These are phyloP conservation scores for Oncorhynchus clarkii DNA, from an alignment of 2,113 vertebrate species.

Conservation along the genomic window DNA sequence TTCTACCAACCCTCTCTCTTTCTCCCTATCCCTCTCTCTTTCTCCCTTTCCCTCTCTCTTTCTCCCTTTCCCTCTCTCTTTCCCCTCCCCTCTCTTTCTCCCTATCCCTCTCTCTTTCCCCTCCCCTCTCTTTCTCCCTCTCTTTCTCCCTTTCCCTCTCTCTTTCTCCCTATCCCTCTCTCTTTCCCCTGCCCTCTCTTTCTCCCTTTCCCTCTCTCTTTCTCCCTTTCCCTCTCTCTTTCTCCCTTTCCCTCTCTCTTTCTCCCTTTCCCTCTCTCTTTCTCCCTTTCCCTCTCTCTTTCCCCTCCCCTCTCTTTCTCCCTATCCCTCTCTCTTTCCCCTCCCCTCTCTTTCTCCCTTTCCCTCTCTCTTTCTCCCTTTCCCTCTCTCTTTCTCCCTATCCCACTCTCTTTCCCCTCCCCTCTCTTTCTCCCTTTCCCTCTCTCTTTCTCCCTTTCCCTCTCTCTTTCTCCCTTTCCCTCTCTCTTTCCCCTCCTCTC, in stretches of 20 bases:
- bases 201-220: no score
- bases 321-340: no score
- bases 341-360: no score
- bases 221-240: background rate
- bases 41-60: background rate
- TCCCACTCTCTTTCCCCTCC: no score
- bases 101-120: no score
- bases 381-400: no score
- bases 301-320: background rate
- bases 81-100: background rate
- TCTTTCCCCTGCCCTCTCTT: no score
- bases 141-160: background rate
- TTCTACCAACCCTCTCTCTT: background rate
- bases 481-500: background rate
- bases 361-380: background rate
- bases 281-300: background rate
- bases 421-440: no score
- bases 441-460: background rate
- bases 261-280: conserved; percentile 3
- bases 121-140: background rate
- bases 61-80: conserved; percentile 5
- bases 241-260: no score
- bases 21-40: background rate
- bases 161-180: background rate
- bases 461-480: no score